phyloP scores from a whole-genome alignment of 2,113 vertebrate genomes.

The Pangasianodon hypophthalmus region DNA sequence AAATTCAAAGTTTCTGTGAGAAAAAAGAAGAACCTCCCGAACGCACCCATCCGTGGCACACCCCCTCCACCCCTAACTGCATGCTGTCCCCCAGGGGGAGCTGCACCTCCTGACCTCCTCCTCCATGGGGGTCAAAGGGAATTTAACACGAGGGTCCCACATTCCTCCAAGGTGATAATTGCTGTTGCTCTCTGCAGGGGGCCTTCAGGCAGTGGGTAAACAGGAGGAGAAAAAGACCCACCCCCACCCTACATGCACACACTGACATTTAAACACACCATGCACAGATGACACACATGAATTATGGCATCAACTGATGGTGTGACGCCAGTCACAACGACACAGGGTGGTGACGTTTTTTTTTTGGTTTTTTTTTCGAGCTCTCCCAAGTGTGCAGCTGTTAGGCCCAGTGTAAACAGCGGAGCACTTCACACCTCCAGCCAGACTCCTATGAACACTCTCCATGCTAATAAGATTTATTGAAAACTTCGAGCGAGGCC shows the following conservation, averaged over 20 bases:
- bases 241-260: conserved; percentile 38
- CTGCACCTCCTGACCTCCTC: conserved; percentile 70
- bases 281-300: conserved; percentile 64
- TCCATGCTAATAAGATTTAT: conserved; percentile 52
- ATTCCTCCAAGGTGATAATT: conserved; percentile 85
- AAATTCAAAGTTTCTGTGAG: conserved; percentile 49
- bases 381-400: conserved; percentile 66
- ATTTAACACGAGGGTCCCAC: conserved; percentile 76
- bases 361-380: conserved; percentile 51
- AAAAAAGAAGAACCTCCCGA: conserved; percentile 28
- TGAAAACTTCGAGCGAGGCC: conserved; percentile 39
- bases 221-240: conserved; percentile 62
- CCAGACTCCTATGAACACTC: conserved; percentile 50
- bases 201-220: conserved; percentile 73
- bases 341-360: conserved; percentile 21
- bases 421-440: conserved; percentile 61
- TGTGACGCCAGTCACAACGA: conserved; percentile 50
- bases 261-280: conserved; percentile 35
- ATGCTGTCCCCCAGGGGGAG: conserved; percentile 60
- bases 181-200: conserved; percentile 76
- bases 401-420: conserved; percentile 57
- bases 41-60: conserved; percentile 39
- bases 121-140: conserved; percentile 77
- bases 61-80: conserved; percentile 56
- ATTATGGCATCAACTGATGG: conserved; percentile 65